A percentile compares a stretch with the other conserved stretches of the same genome.
Evolutionary conservation across 2,113 vertebrate species (phyloP).

Genomic region (Butorides virescens): DNA sequence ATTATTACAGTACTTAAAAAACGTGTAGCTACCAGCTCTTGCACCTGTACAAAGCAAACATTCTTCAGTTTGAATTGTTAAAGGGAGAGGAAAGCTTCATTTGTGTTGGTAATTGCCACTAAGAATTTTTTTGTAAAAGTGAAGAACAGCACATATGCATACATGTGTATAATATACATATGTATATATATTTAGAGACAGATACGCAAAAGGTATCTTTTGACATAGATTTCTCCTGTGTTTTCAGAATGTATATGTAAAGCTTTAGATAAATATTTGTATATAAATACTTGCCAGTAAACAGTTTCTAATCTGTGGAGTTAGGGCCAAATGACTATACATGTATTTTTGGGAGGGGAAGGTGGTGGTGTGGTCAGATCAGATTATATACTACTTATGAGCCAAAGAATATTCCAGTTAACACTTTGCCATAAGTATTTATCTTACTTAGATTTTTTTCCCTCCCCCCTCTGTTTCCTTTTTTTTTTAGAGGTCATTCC

Average conservation of each 20-base stretch:
- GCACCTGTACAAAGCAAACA: neutral
- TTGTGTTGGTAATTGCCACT: neutral
- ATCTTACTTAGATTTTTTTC: neutral
- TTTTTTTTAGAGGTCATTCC: slow-evolving; percentile 87
- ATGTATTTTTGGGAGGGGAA: neutral
- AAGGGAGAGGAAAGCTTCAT: neutral
- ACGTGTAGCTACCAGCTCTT: neutral
- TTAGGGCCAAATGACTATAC: neutral
- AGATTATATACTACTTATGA: neutral
- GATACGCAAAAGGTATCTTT: neutral
- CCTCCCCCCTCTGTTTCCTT: neutral
- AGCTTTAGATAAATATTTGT: neutral
- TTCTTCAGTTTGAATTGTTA: neutral
- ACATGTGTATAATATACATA: neutral
- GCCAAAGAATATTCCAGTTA: neutral
- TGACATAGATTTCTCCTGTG: neutral
- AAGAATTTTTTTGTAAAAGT: neutral
- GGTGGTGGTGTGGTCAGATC: neutral
- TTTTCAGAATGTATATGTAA: neutral
- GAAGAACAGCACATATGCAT: neutral
- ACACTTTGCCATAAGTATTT: neutral
- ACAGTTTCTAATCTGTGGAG: neutral
- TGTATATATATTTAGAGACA: neutral
- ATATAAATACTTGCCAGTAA: neutral
- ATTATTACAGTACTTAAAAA: neutral